Percentiles rank a stretch among this genome's conserved stretches.
These are phyloP conservation scores for Laspeyria flexula DNA, from an alignment of 2,888 invertebrate genomes.

Conservation along the genomic window DNA sequence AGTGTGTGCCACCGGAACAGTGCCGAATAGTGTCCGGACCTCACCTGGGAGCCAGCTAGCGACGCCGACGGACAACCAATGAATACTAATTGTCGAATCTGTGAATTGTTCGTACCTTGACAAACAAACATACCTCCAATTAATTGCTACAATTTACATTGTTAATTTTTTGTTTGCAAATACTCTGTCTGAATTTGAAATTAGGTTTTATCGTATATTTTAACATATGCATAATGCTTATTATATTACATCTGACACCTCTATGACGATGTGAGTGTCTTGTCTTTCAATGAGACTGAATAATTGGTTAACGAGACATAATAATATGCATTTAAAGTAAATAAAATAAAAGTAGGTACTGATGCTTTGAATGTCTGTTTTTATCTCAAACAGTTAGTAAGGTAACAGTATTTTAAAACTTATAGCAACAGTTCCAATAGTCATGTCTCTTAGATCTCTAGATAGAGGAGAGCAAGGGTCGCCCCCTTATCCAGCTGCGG, in stretches of 20 bases:
- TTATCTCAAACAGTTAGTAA: too few relatives aligned
- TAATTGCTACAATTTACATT: conserved; percentile 52
- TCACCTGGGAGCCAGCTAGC: conserved; percentile 61
- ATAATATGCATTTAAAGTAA: too few relatives aligned
- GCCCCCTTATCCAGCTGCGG: too few relatives aligned
- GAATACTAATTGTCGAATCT: conserved; percentile 64
- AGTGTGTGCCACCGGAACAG: conserved; percentile 77
- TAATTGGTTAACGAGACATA: too few relatives aligned
- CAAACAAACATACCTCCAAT: conserved; percentile 44
- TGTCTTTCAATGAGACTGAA: too few relatives aligned
- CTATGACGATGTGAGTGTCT: too few relatives aligned
- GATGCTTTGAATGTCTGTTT: too few relatives aligned
- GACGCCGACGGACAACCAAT: conserved; percentile 44
- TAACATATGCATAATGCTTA: neutral
- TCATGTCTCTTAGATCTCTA: too few relatives aligned
- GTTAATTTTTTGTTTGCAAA: conserved; percentile 41
- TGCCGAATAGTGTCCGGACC: conserved; percentile 67
- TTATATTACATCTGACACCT: neutral
- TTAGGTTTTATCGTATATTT: conserved; percentile 22
- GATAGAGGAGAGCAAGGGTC: too few relatives aligned
- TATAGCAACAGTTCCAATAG: too few relatives aligned
- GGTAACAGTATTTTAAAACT: too few relatives aligned
- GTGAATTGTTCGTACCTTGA: conserved; percentile 38
- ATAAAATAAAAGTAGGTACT: too few relatives aligned
- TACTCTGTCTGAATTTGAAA: conserved; percentile 42